Base-by-base conservation (phyloP, 2,888 invertebrate species). In the Venusia cambrica region DNA sequence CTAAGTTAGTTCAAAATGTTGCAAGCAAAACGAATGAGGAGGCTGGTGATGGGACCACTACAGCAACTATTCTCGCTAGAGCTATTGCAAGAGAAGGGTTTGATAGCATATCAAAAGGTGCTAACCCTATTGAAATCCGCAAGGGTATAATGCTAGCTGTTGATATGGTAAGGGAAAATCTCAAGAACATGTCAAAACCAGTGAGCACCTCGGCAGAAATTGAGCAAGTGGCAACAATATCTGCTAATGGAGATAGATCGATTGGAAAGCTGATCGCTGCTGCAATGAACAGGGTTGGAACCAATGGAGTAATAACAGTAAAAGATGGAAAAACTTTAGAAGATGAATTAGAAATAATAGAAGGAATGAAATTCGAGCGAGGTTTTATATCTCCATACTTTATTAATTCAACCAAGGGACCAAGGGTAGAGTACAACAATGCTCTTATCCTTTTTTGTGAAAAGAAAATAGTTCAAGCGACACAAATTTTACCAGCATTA, bases 11-110 rank as follows among this genome's bases (percentile, higher is more conserved):
- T 1, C 98, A 98, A 85, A 98, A 99, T 85, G 99, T 99, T 30
- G 99, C 99, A n/a, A 97, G 97, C 75, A 99, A 98, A 75, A 98
- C 99, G 0, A 99, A 99, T 60, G 99, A 99, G 78, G 98, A 98
- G 79, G 98, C 99, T 48, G 99, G 99, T 5, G 99, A 99, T 87
- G 99, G 99, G 18, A 99, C 99, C 3, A 99, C 99, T 0, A 97
- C 99, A 5, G 99, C 99, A 2, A 99, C 99, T 1, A 94, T 99
- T 37, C 89, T 99, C 50, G 99, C 99, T 0, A 90, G 99, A 51
- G 94, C 98, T 3, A 99, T 99, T 71, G 98, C 99, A 29, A 98
- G 95, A 74, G 98, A 99, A 83, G 99, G 99, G 4, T 99, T 99
- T 75, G 98, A 99, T 62, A 97, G 94, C 72, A 97, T 99, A 55